Evolutionary conservation across 2,797 vertebrate species (phyloP), one percentile per base, ranked within the genome.

Genomic region (Trematomus bernacchii): DNA sequence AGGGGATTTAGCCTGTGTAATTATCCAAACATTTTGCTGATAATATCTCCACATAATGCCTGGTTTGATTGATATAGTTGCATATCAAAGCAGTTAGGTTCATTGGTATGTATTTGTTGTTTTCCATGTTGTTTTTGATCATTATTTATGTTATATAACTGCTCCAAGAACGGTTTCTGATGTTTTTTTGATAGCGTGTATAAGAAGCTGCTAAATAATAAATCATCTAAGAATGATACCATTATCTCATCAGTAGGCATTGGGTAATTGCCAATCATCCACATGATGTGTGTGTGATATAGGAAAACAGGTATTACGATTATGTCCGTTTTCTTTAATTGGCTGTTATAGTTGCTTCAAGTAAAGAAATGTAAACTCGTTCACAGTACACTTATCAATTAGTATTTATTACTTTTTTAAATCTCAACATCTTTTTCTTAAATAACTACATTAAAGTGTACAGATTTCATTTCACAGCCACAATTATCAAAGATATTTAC

Each of bases 401-500:
- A 86, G 76, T 80, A 82, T 95, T 96, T 94, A 94, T 94, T 94
- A 92, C 6, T 74, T 73, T 30, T 71, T 75, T 62, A 40, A 73
- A 73, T 76, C 77, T 52, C 72, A 61, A 46, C 30, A 58, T 54
- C 48, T 74, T 19, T 70, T 71, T 23, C 60, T 94, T 94, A 94
- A 94, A 94, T 94, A 92, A 87, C 85, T 89, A 90, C 76, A 89
- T 46, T 69, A 91, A 76, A 87, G 84, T 84, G 75, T 80, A 86
- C 79, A 89, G 13, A 21, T 58, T 77, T 71, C 50, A 60, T 76
- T 69, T 83, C 75, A 91, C 82, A 84, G 66, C 71, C 84, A 91
- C 89, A 88, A 87, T 91, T 88, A 90, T 81, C 80, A 90, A 86
- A 86, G 44, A 76, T 91, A 91, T 94, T 89, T 93, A 93, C 90